Conservation (phyloP, 2,797 vertebrate species). For the Acridotheres tristis region DNA sequence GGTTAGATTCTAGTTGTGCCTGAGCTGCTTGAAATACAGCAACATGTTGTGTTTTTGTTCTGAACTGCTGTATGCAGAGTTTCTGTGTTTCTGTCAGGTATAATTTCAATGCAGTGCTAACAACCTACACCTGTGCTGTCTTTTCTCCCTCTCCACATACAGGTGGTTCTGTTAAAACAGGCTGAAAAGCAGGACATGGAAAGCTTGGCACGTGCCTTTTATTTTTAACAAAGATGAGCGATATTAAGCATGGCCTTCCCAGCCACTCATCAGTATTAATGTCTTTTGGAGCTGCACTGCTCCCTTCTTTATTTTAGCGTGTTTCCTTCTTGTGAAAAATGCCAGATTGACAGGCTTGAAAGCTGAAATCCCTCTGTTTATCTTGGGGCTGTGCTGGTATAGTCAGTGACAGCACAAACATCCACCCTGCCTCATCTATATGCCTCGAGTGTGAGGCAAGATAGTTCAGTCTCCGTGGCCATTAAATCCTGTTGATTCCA, state of each 20-base stretch:
- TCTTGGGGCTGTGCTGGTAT: neutral
- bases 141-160: neutral
- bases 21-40: slow-evolving; percentile 4
- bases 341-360: slow-evolving; percentile 30
- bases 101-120: neutral
- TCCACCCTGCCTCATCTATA: slow-evolving; percentile 40
- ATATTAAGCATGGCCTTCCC: neutral
- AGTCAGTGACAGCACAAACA: slow-evolving; percentile 46
- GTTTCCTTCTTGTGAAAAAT: neutral
- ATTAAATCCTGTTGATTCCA: slow-evolving; percentile 61
- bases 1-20: neutral
- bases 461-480: slow-evolving; percentile 17
- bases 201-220: neutral
- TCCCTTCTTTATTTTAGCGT: neutral
- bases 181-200: neutral
- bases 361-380: slow-evolving; percentile 43
- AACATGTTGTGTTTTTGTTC: neutral
- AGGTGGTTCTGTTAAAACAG: slow-evolving; percentile 20
- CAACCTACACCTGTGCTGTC: neutral
- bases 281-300: neutral
- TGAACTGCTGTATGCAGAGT: neutral
- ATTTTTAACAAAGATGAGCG: neutral
- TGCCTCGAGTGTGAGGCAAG: slow-evolving; percentile 27
- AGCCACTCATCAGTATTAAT: neutral
- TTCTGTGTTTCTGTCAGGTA: neutral